These are phyloP conservation scores for Callipepla californica DNA, from an alignment of 2,113 vertebrate genomes.

Conservation along the genomic window DNA sequence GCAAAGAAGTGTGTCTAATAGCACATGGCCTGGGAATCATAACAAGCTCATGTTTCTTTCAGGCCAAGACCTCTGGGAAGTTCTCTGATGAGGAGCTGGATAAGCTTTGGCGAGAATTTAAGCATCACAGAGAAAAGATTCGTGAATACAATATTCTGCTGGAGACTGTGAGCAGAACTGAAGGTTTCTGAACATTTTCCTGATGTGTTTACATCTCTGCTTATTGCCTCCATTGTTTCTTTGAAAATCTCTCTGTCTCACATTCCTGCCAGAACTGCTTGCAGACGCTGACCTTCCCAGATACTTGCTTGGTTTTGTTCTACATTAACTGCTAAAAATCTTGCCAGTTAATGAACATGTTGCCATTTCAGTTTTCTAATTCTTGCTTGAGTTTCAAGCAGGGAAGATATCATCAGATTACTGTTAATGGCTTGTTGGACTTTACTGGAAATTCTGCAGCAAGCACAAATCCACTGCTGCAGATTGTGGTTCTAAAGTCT, in stretches of 20 bases:
- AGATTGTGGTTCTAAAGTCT: background rate
- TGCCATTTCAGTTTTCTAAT: background rate
- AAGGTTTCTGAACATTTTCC: slow-evolving; percentile 79
- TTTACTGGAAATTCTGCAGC: background rate
- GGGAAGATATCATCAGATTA: background rate
- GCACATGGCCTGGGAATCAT: background rate
- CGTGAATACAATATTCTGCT: slow-evolving; percentile 91
- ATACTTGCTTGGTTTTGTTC: background rate
- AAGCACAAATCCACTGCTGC: background rate
- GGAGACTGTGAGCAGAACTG: slow-evolving; percentile 89
- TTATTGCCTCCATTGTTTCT: background rate
- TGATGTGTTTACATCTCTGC: background rate
- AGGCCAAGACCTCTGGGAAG: slow-evolving; percentile 94
- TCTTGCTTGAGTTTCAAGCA: background rate
- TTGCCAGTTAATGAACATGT: background rate
- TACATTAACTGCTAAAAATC: background rate
- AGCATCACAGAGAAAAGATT: slow-evolving; percentile 93
- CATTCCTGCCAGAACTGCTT: background rate
- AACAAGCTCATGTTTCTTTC: slow-evolving; percentile 4
- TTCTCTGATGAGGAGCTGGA: slow-evolving; percentile 90
- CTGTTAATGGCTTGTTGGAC: background rate
- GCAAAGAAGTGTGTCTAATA: background rate
- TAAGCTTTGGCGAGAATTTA: slow-evolving; percentile 90
- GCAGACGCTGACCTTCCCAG: slow-evolving; percentile 24
- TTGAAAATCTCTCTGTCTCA: background rate